Percentiles rank a stretch among this genome's conserved stretches.
phyloP scores from a whole-genome alignment of 2,113 vertebrate species.

The Daubentonia madagascariensis region DNA sequence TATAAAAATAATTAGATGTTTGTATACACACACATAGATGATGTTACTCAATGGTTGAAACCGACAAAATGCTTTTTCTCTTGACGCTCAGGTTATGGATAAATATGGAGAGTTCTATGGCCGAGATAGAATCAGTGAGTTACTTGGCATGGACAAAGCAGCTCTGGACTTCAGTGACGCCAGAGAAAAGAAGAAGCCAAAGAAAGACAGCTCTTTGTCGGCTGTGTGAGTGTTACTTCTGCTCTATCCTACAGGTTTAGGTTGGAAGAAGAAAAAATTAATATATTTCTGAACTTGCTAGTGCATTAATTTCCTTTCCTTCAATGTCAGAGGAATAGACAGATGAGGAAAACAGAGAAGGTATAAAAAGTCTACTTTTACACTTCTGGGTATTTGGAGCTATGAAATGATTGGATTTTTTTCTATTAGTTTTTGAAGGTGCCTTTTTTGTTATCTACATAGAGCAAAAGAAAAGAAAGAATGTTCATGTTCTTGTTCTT shows the following conservation, averaged over 20 bases:
- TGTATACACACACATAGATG: not conserved
- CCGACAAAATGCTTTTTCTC: not conserved
- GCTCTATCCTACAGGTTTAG: not conserved
- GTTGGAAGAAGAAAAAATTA: not conserved
- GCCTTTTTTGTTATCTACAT: not conserved
- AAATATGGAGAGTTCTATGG: constrained; percentile 99
- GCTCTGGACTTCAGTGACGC: constrained; percentile 96
- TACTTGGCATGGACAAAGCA: constrained; percentile 97
- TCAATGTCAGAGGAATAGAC: not conserved
- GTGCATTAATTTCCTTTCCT: not conserved
- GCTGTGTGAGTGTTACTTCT: constrained; percentile 90
- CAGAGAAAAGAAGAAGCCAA: constrained; percentile 94
- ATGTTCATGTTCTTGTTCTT: not conserved
- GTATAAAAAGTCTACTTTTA: rapidly evolving
- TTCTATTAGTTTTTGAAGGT: not conserved
- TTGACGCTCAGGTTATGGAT: constrained; percentile 92
- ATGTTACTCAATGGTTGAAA: not conserved
- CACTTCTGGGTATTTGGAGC: not conserved
- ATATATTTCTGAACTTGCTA: not conserved
- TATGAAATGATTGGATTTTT: not conserved
- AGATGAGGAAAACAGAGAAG: not conserved
- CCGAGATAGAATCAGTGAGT: constrained; percentile 95
- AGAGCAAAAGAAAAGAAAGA: not conserved
- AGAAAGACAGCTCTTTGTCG: constrained; percentile 94
- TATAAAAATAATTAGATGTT: not conserved